phyloP scores from a whole-genome alignment of 2,113 vertebrate genomes.

The Hemibagrus wyckioides region DNA sequence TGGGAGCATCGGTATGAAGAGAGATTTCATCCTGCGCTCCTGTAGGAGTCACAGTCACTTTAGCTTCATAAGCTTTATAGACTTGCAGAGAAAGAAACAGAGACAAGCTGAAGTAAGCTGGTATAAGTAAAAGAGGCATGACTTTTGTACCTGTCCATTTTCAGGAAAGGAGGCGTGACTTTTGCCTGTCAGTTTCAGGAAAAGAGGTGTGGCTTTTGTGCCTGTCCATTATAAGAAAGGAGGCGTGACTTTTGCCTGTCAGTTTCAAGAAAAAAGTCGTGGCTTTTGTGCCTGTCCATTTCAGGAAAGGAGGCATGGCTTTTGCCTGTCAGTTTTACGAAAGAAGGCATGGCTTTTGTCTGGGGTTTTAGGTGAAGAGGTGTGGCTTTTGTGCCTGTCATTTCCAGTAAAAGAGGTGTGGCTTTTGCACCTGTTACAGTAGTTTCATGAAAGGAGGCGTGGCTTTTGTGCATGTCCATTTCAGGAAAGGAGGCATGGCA shows the following conservation, averaged over 20 bases:
- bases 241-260: too few species aligned
- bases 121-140: background rate
- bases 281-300: too few species aligned
- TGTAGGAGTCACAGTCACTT: conserved; percentile 25
- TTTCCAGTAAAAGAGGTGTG: background rate
- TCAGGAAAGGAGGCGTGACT: background rate
- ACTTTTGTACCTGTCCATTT: background rate
- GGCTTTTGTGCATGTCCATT: background rate
- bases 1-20: conserved; percentile 17
- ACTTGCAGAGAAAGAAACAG: conserved; percentile 13
- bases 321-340: too few species aligned
- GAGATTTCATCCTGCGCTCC: conserved; percentile 39
- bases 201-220: background rate
- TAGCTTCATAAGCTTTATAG: too few species aligned
- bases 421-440: background rate
- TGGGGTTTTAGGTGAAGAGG: background rate
- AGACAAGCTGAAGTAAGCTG: background rate
- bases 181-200: background rate
- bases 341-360: background rate
- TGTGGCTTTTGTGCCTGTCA: background rate
- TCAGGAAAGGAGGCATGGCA: background rate
- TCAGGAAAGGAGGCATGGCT: too few species aligned
- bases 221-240: background rate
- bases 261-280: too few species aligned
- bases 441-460: background rate